Evolutionary conservation across 2,797 vertebrate genomes (phyloP).

Genomic region (Tarsius wallacei): DNA sequence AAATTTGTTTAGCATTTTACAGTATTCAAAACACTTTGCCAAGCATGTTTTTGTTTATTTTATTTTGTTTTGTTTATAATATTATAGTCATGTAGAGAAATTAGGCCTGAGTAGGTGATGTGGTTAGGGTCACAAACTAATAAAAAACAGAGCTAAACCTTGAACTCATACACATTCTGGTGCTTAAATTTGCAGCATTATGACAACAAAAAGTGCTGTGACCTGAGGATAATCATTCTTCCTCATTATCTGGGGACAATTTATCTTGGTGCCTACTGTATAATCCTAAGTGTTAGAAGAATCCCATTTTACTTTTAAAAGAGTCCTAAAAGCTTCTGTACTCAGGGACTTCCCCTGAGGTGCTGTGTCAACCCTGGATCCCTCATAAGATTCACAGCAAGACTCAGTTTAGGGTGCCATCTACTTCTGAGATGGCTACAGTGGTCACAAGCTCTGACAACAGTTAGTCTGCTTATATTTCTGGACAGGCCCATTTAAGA

Average conservation of each 20-base stretch:
- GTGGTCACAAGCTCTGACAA: neutral
- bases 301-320: neutral
- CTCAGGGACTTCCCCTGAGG: neutral
- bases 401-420: neutral
- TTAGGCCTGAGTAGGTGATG: neutral
- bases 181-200: neutral
- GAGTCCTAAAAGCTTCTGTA: neutral
- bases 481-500: neutral
- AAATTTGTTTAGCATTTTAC: conserved; percentile 12
- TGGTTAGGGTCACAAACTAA: neutral
- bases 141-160: neutral
- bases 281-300: neutral
- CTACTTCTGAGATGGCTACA: neutral
- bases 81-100: neutral
- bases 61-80: neutral
- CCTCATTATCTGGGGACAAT: neutral
- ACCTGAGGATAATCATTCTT: neutral
- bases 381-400: neutral
- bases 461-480: neutral
- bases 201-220: neutral
- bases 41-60: neutral
- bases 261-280: too few species aligned
- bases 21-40: neutral
- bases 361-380: neutral
- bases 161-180: neutral